Base-by-base conservation (phyloP, 2,888 invertebrate genomes). In the Habroteleia sp. region DNA sequence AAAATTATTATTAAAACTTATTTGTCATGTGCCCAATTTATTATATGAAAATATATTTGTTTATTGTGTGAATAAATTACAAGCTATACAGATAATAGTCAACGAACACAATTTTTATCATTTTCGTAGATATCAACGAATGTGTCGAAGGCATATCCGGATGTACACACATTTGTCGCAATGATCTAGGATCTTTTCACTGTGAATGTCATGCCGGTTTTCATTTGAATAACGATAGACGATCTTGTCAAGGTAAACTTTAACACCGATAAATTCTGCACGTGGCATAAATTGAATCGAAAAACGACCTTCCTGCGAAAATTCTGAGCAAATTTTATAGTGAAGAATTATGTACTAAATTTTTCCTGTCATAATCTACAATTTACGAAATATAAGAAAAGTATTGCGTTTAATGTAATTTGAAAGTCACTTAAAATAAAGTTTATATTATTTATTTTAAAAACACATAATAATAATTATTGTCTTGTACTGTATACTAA, bases 101-200 rank as follows among this genome's bases (percentile, higher is more conserved):
- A 41, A 52, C 39, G 31, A 27, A 52, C 5, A 41, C 8, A 33
- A 56, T 44, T 39, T 29, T 8, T 29, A 14, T 31, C 37, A 54
- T 77, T 78, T 60, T 46, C 25, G 2, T 58, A 92, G 92, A 92
- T 85, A 89, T 91, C 56, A 89, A 92, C 81, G 92, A 92, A 80
- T 92, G 92, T 79, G 80, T 83, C 56, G 85, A 88, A 31, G 89
- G 89, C 37, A 90, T 89, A 77, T 91, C 91, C 1, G 91, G 90
- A 23, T 93, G 93, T 78, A 88, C 90, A 46, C 89, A 90, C 74
- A 86, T 88, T 33, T 93, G 93, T 82, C 87, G 87, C 63, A 93
- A 93, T 82, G 87, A 89, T 31, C 89, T 89, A 0, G 92, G 92
- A 25, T 89, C 91, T n/a, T 91, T 89, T 80, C 88, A 89, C 33